Percentiles rank a stretch among this genome's conserved stretches.
Conservation (phyloP, 2,797 vertebrate species). For the Harpagifer antarcticus region DNA sequence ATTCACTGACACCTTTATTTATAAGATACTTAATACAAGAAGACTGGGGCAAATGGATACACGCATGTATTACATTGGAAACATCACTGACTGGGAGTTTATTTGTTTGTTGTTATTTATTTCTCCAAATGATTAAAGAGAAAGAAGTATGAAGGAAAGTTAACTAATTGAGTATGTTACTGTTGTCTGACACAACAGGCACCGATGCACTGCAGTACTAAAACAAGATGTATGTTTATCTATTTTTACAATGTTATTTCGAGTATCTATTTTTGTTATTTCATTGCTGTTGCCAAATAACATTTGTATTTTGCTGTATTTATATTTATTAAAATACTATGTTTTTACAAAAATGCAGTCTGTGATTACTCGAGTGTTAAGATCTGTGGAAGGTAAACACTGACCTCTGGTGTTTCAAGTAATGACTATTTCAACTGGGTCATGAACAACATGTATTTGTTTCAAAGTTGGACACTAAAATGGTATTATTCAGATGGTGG, state of each 20-base stretch:
- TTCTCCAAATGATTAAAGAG: constrained; percentile 14
- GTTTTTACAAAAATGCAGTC: constrained; percentile 50
- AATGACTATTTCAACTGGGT: no score
- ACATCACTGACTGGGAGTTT: constrained; percentile 6
- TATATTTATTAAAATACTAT: constrained; percentile 78
- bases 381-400: constrained; percentile 15
- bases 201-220: constrained; percentile 32
- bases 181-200: constrained; percentile 6
- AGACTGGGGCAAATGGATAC: background rate
- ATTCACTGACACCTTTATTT: constrained; percentile 14
- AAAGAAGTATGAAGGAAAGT: constrained; percentile 32
- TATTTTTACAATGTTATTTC: constrained; percentile 42
- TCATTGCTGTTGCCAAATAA: constrained; percentile 3
- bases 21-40: background rate
- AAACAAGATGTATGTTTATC: constrained; percentile 40
- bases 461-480: no score
- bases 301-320: constrained; percentile 72
- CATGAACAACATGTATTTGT: no score
- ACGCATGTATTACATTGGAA: constrained; percentile 1
- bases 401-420: constrained; percentile 71
- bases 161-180: constrained; percentile 17
- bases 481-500: no score
- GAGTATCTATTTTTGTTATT: constrained; percentile 56
- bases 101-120: constrained; percentile 42
- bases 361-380: background rate